Base-by-base conservation (phyloP, 2,888 invertebrate species). In the Cosmopolites sordidus region DNA sequence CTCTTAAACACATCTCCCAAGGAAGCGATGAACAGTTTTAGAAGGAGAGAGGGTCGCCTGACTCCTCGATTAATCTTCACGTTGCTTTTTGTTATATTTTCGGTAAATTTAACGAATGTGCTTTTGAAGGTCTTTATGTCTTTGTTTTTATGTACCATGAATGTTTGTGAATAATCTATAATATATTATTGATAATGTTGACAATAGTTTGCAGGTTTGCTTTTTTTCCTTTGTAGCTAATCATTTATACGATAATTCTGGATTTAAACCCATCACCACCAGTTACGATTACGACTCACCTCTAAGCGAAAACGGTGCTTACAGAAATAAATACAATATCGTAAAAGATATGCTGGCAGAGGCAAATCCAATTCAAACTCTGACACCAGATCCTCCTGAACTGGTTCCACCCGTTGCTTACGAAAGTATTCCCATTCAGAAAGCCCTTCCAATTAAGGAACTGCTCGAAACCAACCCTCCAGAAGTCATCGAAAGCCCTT, bases 241-340 rank as follows among this genome's bases (percentile, higher is more conserved):
- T 38, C 39, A 43, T 2, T 45, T 54, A 12, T 37, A 45, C 14
- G 59, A 58, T 30, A 58, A 59, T 62, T 56, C 59, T 27, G 69
- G 66, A 5, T 70, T 60, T 58, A 64, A 68, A 50, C 69, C 76
- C 15, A 72, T 72, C 53, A 72, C 73, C 9, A 73, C 73, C 1
- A 75, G 75, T 52, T 77, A 77, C 56, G 95, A 96, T 71, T 96
- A 94, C 67, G 92, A 94, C 70, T 88, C 94, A 1, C 95, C 95
- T 0, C 74, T 97, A 58, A 81, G 79, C 12, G 96, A 96, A 74
- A 86, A 90, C 48, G 95, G 64, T 30, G 94, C 94, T 71, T 95
- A 93, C 67, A 91, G 92, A 0, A 76, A 79, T 0, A 94, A 94
- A 74, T 74, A 80, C 56, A 60, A 67, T 61, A 53, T 63, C 45